phyloP scores from a whole-genome alignment of 2,113 vertebrate species.

The Eleginops maclovinus region DNA sequence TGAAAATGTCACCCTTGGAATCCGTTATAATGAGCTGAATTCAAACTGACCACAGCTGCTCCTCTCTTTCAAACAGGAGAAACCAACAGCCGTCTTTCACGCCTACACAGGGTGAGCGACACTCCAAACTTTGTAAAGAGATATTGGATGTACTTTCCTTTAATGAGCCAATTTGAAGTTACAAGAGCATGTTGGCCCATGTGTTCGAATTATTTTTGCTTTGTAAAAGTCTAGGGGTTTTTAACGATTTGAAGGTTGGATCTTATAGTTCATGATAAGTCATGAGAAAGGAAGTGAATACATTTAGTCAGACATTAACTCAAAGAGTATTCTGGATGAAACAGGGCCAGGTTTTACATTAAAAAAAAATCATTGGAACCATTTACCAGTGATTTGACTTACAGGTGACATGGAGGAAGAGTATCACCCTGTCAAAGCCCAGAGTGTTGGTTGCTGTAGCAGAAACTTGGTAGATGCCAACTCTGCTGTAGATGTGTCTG shows the following conservation, averaged over 20 bases:
- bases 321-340: not conserved
- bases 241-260: slow-evolving; percentile 15
- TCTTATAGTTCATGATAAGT: not conserved
- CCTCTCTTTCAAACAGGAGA: slow-evolving; percentile 25
- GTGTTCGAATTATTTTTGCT: slow-evolving; percentile 6
- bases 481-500: slow-evolving; percentile 90
- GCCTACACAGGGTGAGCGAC: slow-evolving; percentile 12
- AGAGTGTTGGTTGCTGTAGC: slow-evolving; percentile 90
- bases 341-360: not conserved
- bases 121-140: slow-evolving; percentile 19
- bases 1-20: slow-evolving; percentile 39
- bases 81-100: slow-evolving; percentile 19
- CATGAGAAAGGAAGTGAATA: not conserved
- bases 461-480: slow-evolving; percentile 92
- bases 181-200: not conserved
- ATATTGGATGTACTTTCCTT: slow-evolving; percentile 8
- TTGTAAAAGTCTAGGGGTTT: slow-evolving; percentile 21
- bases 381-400: slow-evolving; percentile 57
- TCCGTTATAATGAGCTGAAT: slow-evolving; percentile 54
- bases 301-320: not conserved
- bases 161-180: slow-evolving; percentile 44
- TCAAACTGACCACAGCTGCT: slow-evolving; percentile 20
- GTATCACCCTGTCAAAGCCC: slow-evolving; percentile 88
- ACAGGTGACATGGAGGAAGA: slow-evolving; percentile 94
- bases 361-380: not conserved